A percentile compares a stretch with the other conserved stretches of the same genome.
phyloP scores from a whole-genome alignment of 2,113 vertebrate species.

The Kryptolebias marmoratus region DNA sequence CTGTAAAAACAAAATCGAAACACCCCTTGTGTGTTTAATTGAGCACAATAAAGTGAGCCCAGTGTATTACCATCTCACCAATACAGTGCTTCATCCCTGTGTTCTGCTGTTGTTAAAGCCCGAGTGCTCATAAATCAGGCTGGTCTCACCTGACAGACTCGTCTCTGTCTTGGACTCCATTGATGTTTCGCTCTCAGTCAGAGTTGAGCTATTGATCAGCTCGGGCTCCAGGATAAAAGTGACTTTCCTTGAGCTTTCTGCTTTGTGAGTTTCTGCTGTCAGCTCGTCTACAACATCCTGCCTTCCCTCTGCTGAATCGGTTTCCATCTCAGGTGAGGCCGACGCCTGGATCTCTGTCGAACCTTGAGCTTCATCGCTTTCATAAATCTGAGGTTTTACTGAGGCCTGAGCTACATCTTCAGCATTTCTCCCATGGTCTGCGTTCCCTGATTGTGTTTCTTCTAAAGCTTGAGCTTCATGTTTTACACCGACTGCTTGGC shows the following conservation, averaged over 20 bases:
- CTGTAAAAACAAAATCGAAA: no score
- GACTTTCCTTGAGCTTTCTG: slow-evolving; percentile 58
- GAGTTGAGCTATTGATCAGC: slow-evolving; percentile 38
- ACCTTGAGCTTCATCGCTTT: background rate
- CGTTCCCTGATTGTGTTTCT: background rate
- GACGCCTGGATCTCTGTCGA: background rate
- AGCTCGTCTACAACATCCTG: background rate
- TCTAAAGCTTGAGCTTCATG: background rate
- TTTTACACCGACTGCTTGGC: background rate
- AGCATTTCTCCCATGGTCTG: background rate
- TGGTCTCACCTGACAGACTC: slow-evolving; percentile 60
- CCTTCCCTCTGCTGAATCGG: background rate
- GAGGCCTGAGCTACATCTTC: background rate
- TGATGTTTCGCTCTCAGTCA: slow-evolving; percentile 42
- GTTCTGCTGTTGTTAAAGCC: background rate
- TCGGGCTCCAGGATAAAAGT: slow-evolving; percentile 67
- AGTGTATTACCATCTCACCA: background rate
- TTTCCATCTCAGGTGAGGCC: background rate
- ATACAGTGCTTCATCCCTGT: slow-evolving; percentile 10
- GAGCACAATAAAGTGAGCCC: background rate
- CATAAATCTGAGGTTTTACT: background rate
- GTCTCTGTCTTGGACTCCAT: slow-evolving; percentile 31
- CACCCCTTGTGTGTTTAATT: no score
- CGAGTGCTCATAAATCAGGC: slow-evolving; percentile 11
- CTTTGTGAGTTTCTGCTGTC: background rate